Base-by-base conservation (phyloP, 2,888 invertebrate species). In the Megalurothrips usitatus region DNA sequence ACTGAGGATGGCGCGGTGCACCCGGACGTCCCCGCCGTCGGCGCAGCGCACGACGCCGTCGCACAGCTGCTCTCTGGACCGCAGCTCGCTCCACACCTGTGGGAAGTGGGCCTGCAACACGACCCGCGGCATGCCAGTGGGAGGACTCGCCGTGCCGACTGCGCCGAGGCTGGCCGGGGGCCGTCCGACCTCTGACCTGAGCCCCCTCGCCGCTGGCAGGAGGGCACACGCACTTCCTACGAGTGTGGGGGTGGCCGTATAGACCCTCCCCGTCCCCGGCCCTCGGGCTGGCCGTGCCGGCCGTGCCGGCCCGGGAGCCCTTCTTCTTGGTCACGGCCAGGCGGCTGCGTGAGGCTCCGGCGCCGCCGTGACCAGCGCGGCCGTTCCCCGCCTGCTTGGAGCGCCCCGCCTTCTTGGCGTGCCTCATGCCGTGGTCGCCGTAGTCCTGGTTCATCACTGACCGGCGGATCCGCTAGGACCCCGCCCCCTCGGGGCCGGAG, bases 1-100 rank as follows among this genome's bases (percentile, higher is more conserved):
- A 48, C 93, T 92, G 81, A 94, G 87, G 84, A 94, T 92, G 23
- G 91, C 92, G 82, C 94, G 89, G 85, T 94, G 94, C 79, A 93
- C 89, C 84, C 89, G 89, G 85, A 92, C 92, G 80, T 90, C 87
- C 85, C 89, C 88, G 84, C 91, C 91, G 84, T 91, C 91, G 82
- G 89, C 89, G 86, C 92, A 92, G 83, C 89, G 88, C 81, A 94
- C 91, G 28, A 89, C 87, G 28, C 93, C 94, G 87, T 94, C 94
- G 87, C 93, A 94, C 80, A 92, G 89, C 85, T 92, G 92, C 84
- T 89, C 90, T 85, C 90, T 92, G 82, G 88, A 88, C 84, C 92
- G 82, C 19, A 83, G 80, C 14, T 83, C 84, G 78, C 81, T 79
- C 82, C 82, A 82, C 68, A 75, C 68, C 26, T 75, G 68, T 1